Conservation (phyloP, 2,888 invertebrate genomes). For the Leptothorax acervorum region DNA sequence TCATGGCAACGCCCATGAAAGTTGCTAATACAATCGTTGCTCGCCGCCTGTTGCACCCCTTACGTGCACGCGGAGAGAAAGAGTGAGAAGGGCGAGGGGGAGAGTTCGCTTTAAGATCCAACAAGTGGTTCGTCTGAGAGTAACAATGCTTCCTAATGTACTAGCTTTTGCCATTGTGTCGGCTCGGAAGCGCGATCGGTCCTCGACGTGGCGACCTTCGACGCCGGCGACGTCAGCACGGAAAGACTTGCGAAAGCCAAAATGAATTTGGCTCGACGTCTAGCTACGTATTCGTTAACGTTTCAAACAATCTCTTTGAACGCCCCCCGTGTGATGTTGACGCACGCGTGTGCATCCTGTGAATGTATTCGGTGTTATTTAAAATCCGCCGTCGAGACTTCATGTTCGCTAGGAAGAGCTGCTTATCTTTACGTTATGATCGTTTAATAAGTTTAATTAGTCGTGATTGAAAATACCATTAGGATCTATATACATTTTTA, state of each 20-base stretch:
- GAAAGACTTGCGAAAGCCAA: slow-evolving; percentile 63
- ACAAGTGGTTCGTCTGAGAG: slow-evolving; percentile 79
- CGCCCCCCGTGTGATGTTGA: slow-evolving; percentile 4
- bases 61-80: background rate
- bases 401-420: background rate
- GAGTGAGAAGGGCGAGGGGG: slow-evolving; percentile 8
- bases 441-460: background rate
- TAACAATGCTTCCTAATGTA: slow-evolving; percentile 76
- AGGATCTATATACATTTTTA: slow-evolving; percentile 2
- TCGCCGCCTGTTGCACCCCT: slow-evolving; percentile 69
- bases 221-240: slow-evolving; percentile 32
- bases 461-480: background rate
- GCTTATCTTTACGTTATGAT: background rate
- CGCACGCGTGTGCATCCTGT: background rate
- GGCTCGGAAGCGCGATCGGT: slow-evolving; percentile 54
- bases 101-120: slow-evolving; percentile 74
- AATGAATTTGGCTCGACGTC: slow-evolving; percentile 64
- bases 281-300: slow-evolving; percentile 53
- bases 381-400: slow-evolving; percentile 9
- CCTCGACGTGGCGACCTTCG: slow-evolving; percentile 65
- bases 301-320: slow-evolving; percentile 42
- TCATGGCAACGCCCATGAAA: slow-evolving; percentile 58
- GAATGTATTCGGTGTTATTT: slow-evolving; percentile 1
- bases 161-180: slow-evolving; percentile 58
- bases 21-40: slow-evolving; percentile 68